These are phyloP conservation scores for Grallaria varia DNA, from an alignment of 2,113 vertebrate genomes.

Conservation along the genomic window DNA sequence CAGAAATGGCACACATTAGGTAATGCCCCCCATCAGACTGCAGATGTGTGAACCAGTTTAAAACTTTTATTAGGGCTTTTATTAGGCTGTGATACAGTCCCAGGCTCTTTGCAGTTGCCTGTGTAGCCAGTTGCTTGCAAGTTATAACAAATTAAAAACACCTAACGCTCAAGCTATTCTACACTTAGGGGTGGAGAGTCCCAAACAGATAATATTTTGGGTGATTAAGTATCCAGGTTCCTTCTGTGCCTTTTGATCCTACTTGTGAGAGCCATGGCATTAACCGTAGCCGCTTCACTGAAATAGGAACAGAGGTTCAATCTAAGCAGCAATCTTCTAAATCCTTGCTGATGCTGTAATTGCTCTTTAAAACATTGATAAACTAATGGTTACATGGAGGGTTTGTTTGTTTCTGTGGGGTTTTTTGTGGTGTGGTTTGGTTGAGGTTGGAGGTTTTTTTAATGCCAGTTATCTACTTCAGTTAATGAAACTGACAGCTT, in stretches of 20 bases:
- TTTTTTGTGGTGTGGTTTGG: not conserved
- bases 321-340: not conserved
- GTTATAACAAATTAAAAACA: conserved; percentile 74
- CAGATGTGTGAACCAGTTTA: conserved; percentile 82
- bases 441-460: not conserved
- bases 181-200: conserved; percentile 27
- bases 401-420: too few relatives aligned
- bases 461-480: not conserved
- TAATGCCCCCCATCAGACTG: conserved; percentile 71
- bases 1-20: conserved; percentile 62
- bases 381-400: not conserved
- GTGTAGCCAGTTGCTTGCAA: conserved; percentile 55
- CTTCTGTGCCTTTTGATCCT: not conserved
- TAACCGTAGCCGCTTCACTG: not conserved
- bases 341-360: not conserved
- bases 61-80: conserved; percentile 79
- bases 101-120: conserved; percentile 67
- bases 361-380: not conserved
- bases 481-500: not conserved
- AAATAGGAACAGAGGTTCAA: not conserved
- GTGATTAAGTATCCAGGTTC: conserved; percentile 17
- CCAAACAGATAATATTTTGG: conserved; percentile 54
- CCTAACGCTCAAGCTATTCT: conserved; percentile 76
- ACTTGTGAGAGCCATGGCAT: not conserved
- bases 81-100: conserved; percentile 72